Evolutionary conservation across 2,888 invertebrate genomes (phyloP).

Genomic region (Entomobrya multifasciata): DNA sequence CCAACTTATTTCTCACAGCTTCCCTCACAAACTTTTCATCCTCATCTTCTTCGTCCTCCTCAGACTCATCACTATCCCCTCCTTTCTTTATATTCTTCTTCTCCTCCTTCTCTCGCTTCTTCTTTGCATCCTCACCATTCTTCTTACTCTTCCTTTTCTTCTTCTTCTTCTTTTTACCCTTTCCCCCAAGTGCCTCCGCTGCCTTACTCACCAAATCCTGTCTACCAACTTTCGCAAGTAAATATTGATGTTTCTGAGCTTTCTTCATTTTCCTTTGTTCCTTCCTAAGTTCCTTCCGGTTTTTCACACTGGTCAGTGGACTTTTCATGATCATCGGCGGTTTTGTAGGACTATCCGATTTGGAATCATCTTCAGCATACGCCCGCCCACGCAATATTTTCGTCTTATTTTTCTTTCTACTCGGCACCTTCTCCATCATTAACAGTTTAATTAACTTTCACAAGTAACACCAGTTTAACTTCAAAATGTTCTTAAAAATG

Average conservation of each 20-base stretch:
- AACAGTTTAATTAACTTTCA: not conserved
- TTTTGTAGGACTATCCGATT: conserved; percentile 11
- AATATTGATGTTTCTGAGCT: conserved; percentile 83
- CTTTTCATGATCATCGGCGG: not conserved
- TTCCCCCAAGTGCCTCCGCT: conserved; percentile 77
- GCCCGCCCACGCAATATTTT: conserved; percentile 37
- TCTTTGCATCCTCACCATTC: conserved; percentile 34
- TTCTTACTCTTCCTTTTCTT: conserved; percentile 64
- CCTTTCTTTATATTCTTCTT: not conserved
- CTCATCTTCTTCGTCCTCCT: conserved; percentile 62
- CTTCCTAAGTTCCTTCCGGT: conserved; percentile 88
- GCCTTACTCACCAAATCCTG: conserved; percentile 72
- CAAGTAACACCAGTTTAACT: too few relatives aligned
- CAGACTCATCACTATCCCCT: conserved; percentile 28
- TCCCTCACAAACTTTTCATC: conserved; percentile 81
- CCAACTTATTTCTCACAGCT: conserved; percentile 85
- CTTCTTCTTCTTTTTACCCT: conserved; percentile 64
- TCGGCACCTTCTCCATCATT: not conserved
- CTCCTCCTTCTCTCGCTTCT: conserved; percentile 57
- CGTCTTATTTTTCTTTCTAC: not conserved
- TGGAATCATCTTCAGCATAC: not conserved
- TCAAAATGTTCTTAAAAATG: too few relatives aligned
- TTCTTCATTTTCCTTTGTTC: conserved; percentile 88
- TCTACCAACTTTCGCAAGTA: conserved; percentile 80
- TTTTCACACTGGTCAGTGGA: conserved; percentile 80